phyloP scores from a whole-genome alignment of 2,888 invertebrate genomes.

The Acanthacorydalis orientalis region DNA sequence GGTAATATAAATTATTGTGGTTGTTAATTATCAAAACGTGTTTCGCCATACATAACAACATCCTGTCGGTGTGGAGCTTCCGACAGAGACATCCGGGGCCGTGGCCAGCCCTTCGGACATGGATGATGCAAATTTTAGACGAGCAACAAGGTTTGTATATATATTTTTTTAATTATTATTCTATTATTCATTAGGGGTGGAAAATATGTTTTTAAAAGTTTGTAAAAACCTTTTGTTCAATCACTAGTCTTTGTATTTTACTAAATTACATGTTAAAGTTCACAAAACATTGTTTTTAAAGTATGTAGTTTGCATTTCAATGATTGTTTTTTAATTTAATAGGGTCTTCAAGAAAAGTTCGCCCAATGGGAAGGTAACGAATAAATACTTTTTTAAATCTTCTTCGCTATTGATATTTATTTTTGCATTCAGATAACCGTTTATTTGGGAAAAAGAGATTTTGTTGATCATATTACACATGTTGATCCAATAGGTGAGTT shows the following conservation, averaged over 20 bases:
- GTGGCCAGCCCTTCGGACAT: constrained; percentile 35
- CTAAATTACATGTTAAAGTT: too few relatives aligned
- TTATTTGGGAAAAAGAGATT: constrained; percentile 81
- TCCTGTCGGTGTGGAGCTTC: not conserved
- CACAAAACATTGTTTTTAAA: too few relatives aligned
- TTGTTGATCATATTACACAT: constrained; percentile 81
- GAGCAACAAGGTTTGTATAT: constrained; percentile 39
- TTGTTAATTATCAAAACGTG: too few relatives aligned
- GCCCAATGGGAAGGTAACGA: constrained; percentile 79
- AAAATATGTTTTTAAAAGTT: too few relatives aligned
- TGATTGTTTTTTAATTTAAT: constrained; percentile 22
- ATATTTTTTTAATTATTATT: not conserved
- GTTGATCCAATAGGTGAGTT: constrained; percentile 77
- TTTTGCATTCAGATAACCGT: constrained; percentile 57
- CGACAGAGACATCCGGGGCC: constrained; percentile 18
- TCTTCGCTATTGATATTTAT: constrained; percentile 1
- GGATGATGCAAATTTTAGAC: constrained; percentile 60
- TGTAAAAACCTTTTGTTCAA: too few relatives aligned
- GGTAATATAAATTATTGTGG: too few relatives aligned
- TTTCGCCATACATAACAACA: too few relatives aligned
- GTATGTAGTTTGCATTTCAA: too few relatives aligned
- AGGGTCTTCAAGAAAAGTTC: constrained; percentile 96
- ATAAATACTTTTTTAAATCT: not conserved
- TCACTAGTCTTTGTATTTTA: too few relatives aligned
- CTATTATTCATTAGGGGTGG: too few relatives aligned